Evolutionary conservation across 2,888 invertebrate genomes (phyloP), one percentile per base, ranked within the genome.

Genomic region (Dryobota labecula): DNA sequence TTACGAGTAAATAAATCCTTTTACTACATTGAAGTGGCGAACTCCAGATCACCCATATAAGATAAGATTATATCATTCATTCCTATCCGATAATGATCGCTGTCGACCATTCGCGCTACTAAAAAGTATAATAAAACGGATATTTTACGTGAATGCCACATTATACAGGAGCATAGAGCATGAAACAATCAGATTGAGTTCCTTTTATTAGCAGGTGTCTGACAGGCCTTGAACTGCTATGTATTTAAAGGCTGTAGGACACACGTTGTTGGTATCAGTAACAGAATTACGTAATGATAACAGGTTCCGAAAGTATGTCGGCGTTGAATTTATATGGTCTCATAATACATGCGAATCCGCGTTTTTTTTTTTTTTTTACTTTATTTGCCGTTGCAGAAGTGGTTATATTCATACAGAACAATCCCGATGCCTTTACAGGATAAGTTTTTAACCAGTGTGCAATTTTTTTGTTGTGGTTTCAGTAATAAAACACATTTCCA

Each of bases 161-260:
- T 77, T 82, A 78, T 80, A 33, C n/a, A 24, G 64, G 41, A n/a
- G 70, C 84, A 80, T 47, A 60, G 33, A 69, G 73, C 85, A 78
- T 85, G 74, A 78, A 86, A 80, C 75, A 80, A 85, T 86, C 82
- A 78, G 82, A 84, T 73, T 72, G 56, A 24, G 69, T 60, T 54
- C 62, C 43, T 53, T 72, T 74, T 70, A 71, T 65, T 41, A 54
- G 36, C 45, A 11, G 60, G 45, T 43, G 60, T 56, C 60, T n/a
- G 53, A 15, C 18, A 41, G 62, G 62, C 85, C 86, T 82, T 85
- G 85, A 82, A 79, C 73, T 63, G 24, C 57, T 57, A 63, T 53
- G 60, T n/a, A n/a, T n/a, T n/a, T n/a, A 72, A 76, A 74, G 63
- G 66, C 43, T 67, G 72, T 54, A 41, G 41, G 18, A 41, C 18